Conservation (phyloP, 2,797 vertebrate genomes). For the Phaenicophaeus curvirostris region DNA sequence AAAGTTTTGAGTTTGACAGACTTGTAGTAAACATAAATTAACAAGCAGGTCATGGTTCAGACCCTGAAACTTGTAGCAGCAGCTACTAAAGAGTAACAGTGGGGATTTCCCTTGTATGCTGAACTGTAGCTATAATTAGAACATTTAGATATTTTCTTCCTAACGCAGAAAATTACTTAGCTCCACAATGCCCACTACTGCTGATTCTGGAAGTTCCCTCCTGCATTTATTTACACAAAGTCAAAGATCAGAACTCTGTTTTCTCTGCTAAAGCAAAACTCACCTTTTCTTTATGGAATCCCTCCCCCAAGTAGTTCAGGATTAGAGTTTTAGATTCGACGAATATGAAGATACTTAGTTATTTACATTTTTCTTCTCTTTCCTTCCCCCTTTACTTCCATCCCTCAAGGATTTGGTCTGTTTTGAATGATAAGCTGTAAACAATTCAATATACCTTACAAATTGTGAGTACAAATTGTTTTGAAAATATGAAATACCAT, state of each 20-base stretch:
- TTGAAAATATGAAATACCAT: neutral
- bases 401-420: neutral
- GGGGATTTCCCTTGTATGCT: conserved; percentile 40
- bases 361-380: neutral
- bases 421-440: neutral
- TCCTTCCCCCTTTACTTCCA: neutral
- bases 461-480: neutral
- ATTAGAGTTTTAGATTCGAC: neutral
- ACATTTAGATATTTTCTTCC: conserved; percentile 49
- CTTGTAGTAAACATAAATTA: conserved; percentile 44
- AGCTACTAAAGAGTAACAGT: conserved; percentile 6
- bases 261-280: neutral
- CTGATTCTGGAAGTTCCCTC: conserved; percentile 12
- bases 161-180: conserved; percentile 23
- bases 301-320: neutral
- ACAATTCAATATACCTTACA: neutral
- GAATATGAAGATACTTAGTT: neutral
- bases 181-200: neutral
- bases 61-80: neutral
- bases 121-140: conserved; percentile 51
- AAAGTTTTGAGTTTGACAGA: neutral
- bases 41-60: neutral
- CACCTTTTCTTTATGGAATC: neutral
- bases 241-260: neutral
- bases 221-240: neutral